Evolutionary conservation across 2,113 vertebrate genomes (phyloP), one percentile per base, ranked within the genome.

Genomic region (Peromyscus maniculatus): DNA sequence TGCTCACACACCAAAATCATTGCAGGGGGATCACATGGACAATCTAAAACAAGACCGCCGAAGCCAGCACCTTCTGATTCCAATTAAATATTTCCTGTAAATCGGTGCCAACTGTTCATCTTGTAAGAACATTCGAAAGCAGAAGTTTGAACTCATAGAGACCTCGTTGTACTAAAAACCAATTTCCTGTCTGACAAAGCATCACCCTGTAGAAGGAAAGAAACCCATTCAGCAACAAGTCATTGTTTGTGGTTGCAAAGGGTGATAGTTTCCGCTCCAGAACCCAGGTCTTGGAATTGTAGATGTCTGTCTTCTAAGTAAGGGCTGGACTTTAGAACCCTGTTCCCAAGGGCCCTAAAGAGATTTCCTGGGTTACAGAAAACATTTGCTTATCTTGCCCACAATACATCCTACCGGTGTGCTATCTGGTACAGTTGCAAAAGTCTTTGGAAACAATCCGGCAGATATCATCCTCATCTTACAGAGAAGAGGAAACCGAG

Each of bases 111-210:
- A 98, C 97, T 99, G 98, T 98, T 97, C 98, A 98, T 98, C 98
- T 99, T 98, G 98, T 98, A 98, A 98, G 98, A 98, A 98, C 97
- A 97, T 98, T 98, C 96, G 91, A 98, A 98, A 98, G 98, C 95
- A 0, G 97, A 96, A 98, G 98, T 96, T 98, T 99, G 99, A 99
- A 99, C 98, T 99, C 98, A 96, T 94, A 87, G 93, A 95, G 98
- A 99, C 98, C 98, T 98, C 97, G 84, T 98, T 72, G 97, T 98
- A 98, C 98, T 39, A 10, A 99, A 97, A 99, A 99, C 98, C 98
- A 99, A 99, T 98, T 99, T 99, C 99, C 99, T 99, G 98, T 98
- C 99, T 99, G 98, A 99, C 98, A 98, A 99, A 98, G 98, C 98
- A 98, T 98, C 98, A 98, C 98, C 98, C 98, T 49, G 98, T 93